A percentile compares a stretch with the other conserved stretches of the same genome.
These are phyloP conservation scores for Phymorhynchus buccinoides DNA, from an alignment of 1,140 invertebrate species.

Conservation along the genomic window DNA sequence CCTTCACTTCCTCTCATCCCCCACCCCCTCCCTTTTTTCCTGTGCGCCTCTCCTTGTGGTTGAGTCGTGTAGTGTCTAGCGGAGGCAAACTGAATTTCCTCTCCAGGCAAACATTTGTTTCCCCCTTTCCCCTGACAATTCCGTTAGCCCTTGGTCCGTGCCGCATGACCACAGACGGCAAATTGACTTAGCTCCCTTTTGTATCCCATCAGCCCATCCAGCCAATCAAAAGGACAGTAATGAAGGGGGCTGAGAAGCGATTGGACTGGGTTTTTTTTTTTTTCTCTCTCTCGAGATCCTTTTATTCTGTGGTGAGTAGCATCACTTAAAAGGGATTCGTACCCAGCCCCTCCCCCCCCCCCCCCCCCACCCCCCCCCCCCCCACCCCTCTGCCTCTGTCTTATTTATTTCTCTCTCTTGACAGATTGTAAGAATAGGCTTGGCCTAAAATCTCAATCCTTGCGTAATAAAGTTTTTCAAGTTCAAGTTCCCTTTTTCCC, in stretches of 20 bases:
- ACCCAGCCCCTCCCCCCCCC: not conserved
- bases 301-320: not conserved
- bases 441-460: no score
- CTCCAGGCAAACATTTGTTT: conserved; percentile 27
- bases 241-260: not conserved
- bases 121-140: conserved; percentile 14
- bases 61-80: not conserved
- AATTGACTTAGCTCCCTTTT: no score
- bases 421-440: no score
- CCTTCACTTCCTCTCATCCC: not conserved
- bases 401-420: no score
- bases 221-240: conserved; percentile 36
- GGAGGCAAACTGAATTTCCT: not conserved
- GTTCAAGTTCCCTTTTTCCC: no score
- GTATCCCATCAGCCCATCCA: conserved; percentile 25
- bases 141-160: conserved; percentile 8
- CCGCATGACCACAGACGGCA: conserved; percentile 30
- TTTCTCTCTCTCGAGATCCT: no score
- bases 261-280: not conserved
- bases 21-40: not conserved
- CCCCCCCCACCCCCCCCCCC: not conserved
- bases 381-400: not conserved
- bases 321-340: not conserved
- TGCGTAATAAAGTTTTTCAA: no score
- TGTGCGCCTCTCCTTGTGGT: not conserved